phyloP scores from a whole-genome alignment of 2,113 vertebrate species.

The Pongo pygmaeus region DNA sequence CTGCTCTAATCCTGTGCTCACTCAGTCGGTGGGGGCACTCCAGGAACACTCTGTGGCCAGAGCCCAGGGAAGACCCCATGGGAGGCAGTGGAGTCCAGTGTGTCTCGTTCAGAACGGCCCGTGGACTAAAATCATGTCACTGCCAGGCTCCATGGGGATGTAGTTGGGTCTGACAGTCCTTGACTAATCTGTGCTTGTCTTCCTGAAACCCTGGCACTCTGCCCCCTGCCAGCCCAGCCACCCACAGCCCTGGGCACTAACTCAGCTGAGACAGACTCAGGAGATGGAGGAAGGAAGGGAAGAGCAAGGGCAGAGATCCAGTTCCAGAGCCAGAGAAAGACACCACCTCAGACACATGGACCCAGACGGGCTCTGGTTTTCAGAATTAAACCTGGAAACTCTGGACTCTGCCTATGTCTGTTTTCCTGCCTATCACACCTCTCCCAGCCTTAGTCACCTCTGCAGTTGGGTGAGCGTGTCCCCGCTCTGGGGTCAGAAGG shows the following conservation, averaged over 20 bases:
- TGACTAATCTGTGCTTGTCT: slow-evolving; percentile 53
- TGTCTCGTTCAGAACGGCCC: not conserved
- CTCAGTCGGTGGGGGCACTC: not conserved
- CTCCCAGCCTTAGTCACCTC: not conserved
- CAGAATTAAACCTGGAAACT: not conserved
- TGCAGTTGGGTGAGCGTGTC: not conserved
- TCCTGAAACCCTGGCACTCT: slow-evolving; percentile 25
- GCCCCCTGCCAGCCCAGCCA: not conserved
- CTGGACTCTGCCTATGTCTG: not conserved
- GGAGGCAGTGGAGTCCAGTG: not conserved
- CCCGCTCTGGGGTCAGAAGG: not conserved
- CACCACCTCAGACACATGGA: accelerated
- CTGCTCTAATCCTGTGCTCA: not conserved
- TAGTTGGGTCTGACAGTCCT: slow-evolving; percentile 43
- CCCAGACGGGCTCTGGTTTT: not conserved
- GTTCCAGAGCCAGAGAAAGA: not conserved
- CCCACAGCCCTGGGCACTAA: not conserved
- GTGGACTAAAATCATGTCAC: not conserved
- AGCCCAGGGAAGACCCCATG: not conserved
- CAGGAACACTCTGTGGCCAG: not conserved
- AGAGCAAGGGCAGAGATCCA: not conserved
- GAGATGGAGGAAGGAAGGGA: not conserved
- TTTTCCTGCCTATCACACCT: not conserved
- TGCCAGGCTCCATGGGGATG: slow-evolving; percentile 24
- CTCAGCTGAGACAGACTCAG: not conserved